A percentile compares a stretch with the other conserved stretches of the same genome.
These are phyloP conservation scores for Dasypolia templi DNA, from an alignment of 2,888 invertebrate genomes.

Conservation along the genomic window DNA sequence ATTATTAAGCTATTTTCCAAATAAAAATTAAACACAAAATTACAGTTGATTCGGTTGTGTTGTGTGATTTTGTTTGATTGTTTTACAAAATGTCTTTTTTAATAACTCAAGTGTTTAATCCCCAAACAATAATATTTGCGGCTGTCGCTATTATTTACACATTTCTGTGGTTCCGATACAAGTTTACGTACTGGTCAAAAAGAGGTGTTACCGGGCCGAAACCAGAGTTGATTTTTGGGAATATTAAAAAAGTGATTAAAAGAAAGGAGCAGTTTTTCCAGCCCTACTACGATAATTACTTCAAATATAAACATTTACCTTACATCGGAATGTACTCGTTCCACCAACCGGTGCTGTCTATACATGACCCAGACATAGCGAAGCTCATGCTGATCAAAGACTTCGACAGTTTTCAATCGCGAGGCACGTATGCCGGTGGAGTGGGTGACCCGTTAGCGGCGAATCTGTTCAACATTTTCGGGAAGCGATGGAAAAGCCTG, in stretches of 20 bases:
- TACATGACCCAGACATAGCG: constrained; percentile 91
- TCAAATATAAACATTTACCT: constrained; percentile 86
- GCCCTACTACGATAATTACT: constrained; percentile 91
- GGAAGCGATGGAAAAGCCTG: constrained; percentile 91
- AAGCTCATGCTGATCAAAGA: constrained; percentile 91
- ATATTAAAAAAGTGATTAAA: constrained; percentile 89
- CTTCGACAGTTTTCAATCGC: constrained; percentile 92
- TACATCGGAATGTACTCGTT: constrained; percentile 92
- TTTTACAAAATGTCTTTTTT: constrained; percentile 62
- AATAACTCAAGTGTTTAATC: constrained; percentile 62
- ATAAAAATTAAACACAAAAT: neutral
- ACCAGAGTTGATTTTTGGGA: constrained; percentile 92
- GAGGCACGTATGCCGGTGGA: constrained; percentile 91
- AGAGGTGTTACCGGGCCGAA: constrained; percentile 89
- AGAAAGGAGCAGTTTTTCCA: constrained; percentile 91
- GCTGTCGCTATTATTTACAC: constrained; percentile 69
- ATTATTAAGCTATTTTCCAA: neutral
- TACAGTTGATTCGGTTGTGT: constrained; percentile 21
- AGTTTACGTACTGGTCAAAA: constrained; percentile 91
- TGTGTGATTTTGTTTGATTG: constrained; percentile 11
- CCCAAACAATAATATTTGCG: constrained; percentile 69
- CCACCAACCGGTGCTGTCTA: constrained; percentile 90
- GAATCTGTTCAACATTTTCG: constrained; percentile 90
- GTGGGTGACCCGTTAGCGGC: constrained; percentile 91
- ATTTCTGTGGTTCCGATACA: constrained; percentile 82